Conservation (phyloP, 2,888 invertebrate species). For the Lordiphosa fenestrarum region DNA sequence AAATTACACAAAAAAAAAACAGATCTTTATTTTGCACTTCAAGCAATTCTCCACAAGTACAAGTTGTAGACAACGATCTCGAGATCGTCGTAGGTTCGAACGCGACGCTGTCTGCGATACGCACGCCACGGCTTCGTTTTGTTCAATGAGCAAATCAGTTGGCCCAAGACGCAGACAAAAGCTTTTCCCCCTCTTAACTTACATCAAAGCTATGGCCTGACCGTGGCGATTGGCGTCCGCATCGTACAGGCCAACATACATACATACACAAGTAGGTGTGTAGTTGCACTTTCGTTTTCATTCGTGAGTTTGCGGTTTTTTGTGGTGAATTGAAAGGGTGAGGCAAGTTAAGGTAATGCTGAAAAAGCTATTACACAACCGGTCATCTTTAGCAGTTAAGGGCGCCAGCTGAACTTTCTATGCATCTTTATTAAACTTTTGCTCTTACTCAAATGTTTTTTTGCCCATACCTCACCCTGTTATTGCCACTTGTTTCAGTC, state of each 20-base stretch:
- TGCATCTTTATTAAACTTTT: too few species aligned
- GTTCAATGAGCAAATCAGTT: constrained; percentile 69
- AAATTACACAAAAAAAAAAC: constrained; percentile 6
- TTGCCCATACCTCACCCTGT: background rate
- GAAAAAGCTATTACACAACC: too few species aligned
- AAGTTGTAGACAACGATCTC: constrained; percentile 20
- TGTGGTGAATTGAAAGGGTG: too few species aligned
- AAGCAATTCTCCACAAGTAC: constrained; percentile 3
- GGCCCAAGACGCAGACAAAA: constrained; percentile 41
- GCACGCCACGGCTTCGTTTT: constrained; percentile 66
- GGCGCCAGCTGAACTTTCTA: too few species aligned
- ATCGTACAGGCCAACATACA: too few species aligned
- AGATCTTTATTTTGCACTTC: constrained; percentile 9
- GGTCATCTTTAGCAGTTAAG: too few species aligned
- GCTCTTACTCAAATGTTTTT: too few species aligned
- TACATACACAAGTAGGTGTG: background rate
- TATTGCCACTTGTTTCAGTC: constrained; percentile 16
- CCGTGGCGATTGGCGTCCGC: too few species aligned
- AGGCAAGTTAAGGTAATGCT: too few species aligned
- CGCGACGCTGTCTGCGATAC: constrained; percentile 45
- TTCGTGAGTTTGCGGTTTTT: constrained; percentile 15
- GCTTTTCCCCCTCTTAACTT: constrained; percentile 29
- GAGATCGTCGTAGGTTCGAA: constrained; percentile 11
- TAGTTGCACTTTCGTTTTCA: constrained; percentile 65
- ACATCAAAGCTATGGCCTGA: background rate